Base-by-base conservation (phyloP, 2,797 vertebrate species). In the Pantherophis vulpinus region DNA sequence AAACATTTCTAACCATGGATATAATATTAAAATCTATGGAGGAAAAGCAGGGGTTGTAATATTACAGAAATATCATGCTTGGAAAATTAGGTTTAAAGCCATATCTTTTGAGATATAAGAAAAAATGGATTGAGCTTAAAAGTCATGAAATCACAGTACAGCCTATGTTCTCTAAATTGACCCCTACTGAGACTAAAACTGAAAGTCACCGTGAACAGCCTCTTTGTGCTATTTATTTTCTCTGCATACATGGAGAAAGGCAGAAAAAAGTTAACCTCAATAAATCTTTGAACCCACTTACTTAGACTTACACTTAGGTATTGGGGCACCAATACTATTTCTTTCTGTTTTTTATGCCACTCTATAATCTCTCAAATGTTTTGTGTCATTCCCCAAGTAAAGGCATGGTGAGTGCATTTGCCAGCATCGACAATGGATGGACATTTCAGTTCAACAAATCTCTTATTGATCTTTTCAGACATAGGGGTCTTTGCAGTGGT, bases 1-100 rank as follows among this genome's bases (percentile, higher is more conserved):
- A 94, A 88, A 9, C 54, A 61, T 95, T 95, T 94, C 59, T 95
- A 83, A 61, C 55, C 74, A 90, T 93, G 93, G 93, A 87, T 56
- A 89, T 89, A 90, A 92, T 60, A 92, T 93, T 88, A 89, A 96
- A 95, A 93, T 2, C 2, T 86, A 5, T 90, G 88, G 91, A 93
- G 87, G 93, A 87, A 94, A 92, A 20, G 27, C 0, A 14, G n/a
- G 58, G 66, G 54, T 89, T 90, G 70, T 16, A 27, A 55, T 93
- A 90, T 91, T 93, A 59, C 37, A 61, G 87, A 92, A 93, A 90
- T 51, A 6, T 58, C 1, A 54, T 51, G 23, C 23, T 79, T 93
- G 79, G 90, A 91, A 88, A 91, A 66, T 56, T 42, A 91, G 63
- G 51, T 70, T 14, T 42, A 32, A 74, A 32, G 87, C 58, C 29